These are phyloP conservation scores for Marcusenius ussheri DNA, from an alignment of 2,113 vertebrate species.

Conservation along the genomic window DNA sequence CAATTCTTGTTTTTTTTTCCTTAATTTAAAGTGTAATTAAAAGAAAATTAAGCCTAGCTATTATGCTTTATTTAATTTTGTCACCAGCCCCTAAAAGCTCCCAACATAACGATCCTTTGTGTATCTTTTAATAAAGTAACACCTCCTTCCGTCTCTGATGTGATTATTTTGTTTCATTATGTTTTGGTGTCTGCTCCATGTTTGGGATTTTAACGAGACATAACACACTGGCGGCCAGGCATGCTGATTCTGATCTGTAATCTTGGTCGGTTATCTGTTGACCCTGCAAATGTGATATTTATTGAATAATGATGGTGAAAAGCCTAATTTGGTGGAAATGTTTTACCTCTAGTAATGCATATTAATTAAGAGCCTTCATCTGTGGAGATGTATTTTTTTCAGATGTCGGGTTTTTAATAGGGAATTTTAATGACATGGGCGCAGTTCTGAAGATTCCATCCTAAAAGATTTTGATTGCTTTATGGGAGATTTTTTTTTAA, in stretches of 20 bases:
- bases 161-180: constrained; percentile 2
- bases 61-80: neutral
- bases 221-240: neutral
- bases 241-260: neutral
- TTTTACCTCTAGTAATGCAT: neutral
- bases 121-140: neutral
- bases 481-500: neutral
- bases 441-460: neutral
- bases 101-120: neutral
- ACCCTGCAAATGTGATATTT: constrained; percentile 8
- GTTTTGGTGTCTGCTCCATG: neutral
- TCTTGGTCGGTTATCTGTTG: neutral
- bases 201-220: neutral
- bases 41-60: neutral
- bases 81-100: neutral
- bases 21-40: no score
- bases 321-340: neutral
- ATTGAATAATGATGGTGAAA: constrained; percentile 11
- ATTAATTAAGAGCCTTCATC: constrained; percentile 1
- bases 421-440: neutral
- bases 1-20: neutral
- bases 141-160: neutral
- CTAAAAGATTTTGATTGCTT: neutral
- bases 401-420: neutral
- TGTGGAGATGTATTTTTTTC: neutral